Evolutionary conservation across 1,140 invertebrate genomes (phyloP).

Genomic region (Lepidurus apus): DNA sequence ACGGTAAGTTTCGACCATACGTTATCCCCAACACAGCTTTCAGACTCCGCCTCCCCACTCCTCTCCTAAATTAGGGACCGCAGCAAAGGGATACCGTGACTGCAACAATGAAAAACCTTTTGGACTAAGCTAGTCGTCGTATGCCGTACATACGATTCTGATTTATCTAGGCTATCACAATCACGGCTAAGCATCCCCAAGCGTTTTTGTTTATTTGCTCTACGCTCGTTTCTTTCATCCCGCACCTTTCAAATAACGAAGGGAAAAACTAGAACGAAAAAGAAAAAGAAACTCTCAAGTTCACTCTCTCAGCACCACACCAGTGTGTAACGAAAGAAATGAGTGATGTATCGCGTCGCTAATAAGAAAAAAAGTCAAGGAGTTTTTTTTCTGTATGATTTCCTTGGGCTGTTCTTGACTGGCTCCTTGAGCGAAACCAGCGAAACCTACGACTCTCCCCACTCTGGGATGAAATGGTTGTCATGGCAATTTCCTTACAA

Average conservation of each 20-base stretch:
- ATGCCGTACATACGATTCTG: background rate
- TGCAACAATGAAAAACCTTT: background rate
- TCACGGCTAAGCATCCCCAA: background rate
- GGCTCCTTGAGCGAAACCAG: background rate
- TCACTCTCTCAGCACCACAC: background rate
- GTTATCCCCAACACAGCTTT: background rate
- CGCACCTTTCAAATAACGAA: background rate
- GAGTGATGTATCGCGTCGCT: background rate
- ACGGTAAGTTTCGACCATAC: background rate
- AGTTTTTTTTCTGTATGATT: background rate
- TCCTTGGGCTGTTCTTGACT: background rate
- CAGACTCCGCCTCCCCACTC: background rate
- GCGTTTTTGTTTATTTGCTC: background rate
- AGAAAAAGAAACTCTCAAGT: background rate
- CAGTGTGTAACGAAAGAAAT: conserved; percentile 8
- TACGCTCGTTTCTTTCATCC: background rate
- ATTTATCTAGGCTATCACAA: conserved; percentile 15
- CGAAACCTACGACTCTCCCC: background rate
- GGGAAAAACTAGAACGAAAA: background rate
- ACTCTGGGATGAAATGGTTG: background rate
- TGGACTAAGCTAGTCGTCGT: background rate
- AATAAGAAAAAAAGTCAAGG: background rate
- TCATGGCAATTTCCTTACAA: background rate
- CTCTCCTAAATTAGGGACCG: background rate
- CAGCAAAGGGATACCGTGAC: background rate